Base-by-base conservation (phyloP, 2,888 invertebrate species). In the Arenicola marina region DNA sequence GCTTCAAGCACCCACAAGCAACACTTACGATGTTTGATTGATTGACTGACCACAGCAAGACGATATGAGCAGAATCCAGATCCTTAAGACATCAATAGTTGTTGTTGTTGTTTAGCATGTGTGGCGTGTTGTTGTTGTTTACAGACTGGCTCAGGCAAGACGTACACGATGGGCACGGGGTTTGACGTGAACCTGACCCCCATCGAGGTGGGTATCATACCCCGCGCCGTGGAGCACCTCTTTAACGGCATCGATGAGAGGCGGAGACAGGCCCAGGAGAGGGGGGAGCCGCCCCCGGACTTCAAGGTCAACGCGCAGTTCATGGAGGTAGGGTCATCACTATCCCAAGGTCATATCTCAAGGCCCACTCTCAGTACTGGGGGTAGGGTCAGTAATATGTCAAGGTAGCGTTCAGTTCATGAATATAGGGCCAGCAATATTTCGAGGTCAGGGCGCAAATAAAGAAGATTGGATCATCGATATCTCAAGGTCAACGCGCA, bases 121-220 rank as follows among this genome's bases (percentile, higher is more conserved):
- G n/a, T n/a, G 11, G 38, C 18, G 38, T 38, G 18, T 38, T 38
- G 48, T 11, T 7, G 7, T 66, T 11, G 56, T 45, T 69, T 79
- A 26, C 87, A 93, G 90, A 99, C 99, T 53, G 98, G 98, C 1
- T 95, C 95, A 44, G 98, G 98, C 1, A 99, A 99, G 86, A 99
- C 98, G 0, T 96, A 94, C 84, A 95, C 96, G 1, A 99, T 99
- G 97, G 98, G 98, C 59, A 96, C 97, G 21, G 96, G 95, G 3
- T 97, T 97, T 85, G 96, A 97, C 76, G 89, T 87, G 69, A 87
- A 88, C 68, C 77, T 87, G 33, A 77, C 82, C 29, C 86, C 67
- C 33, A 86, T 87, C 53, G 87, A 89, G 74, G 82, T 89, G 4
- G 98, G 98, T 29, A 96, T 99, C 76, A 94, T 99, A 75, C 98